These are phyloP conservation scores for Hypanus sabinus DNA, from an alignment of 2,113 vertebrate species.

Conservation along the genomic window DNA sequence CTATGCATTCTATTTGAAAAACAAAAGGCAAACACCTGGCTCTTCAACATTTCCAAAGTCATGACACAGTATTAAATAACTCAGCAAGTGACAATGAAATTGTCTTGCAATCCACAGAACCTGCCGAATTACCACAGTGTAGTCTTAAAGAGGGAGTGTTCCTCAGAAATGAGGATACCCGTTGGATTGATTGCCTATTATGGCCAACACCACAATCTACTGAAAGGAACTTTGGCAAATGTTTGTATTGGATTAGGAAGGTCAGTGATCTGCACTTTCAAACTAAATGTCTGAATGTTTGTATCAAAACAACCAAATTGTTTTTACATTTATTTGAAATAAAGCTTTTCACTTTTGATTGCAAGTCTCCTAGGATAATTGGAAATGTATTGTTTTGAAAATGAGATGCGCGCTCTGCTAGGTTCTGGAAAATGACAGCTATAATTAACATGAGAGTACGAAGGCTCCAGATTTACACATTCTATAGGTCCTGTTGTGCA, in stretches of 20 bases:
- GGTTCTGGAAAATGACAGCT: background rate
- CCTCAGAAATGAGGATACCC: background rate
- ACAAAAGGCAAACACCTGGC: background rate
- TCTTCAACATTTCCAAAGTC: background rate
- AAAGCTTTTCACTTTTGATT: background rate
- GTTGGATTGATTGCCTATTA: no score
- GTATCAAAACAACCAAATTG: background rate
- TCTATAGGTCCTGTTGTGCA: background rate
- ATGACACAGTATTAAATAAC: background rate
- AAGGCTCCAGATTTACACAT: background rate
- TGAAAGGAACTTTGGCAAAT: no score
- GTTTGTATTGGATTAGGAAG: no score
- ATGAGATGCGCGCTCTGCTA: background rate
- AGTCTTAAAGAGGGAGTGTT: no score
- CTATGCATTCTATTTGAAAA: background rate
- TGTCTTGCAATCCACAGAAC: background rate
- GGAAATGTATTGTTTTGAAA: background rate
- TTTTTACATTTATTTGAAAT: no score
- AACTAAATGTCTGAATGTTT: background rate
- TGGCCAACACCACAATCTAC: background rate
- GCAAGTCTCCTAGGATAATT: background rate
- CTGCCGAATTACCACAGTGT: background rate
- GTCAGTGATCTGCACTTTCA: background rate
- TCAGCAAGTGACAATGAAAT: background rate
- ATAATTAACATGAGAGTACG: background rate